Conservation (phyloP, 2,888 invertebrate genomes). For the Doris montereyensis region DNA sequence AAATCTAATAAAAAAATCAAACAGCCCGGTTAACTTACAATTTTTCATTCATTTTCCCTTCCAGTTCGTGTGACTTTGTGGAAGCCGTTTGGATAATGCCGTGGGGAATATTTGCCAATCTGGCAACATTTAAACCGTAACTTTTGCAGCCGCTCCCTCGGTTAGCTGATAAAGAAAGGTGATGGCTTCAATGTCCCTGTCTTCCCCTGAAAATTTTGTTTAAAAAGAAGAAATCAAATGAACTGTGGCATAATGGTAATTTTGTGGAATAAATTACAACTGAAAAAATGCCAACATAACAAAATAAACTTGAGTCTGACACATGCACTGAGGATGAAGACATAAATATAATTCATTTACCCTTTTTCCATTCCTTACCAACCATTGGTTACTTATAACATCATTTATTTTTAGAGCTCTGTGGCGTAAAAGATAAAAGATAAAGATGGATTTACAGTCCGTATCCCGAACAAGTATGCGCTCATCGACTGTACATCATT, state of each 20-base stretch:
- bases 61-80: conserved; percentile 53
- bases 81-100: conserved; percentile 58
- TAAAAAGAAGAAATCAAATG: too few relatives aligned
- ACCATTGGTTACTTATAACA: too few relatives aligned
- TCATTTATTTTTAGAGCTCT: too few relatives aligned
- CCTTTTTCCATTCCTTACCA: too few relatives aligned
- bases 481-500: too few relatives aligned
- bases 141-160: conserved; percentile 70
- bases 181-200: conserved; percentile 50
- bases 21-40: not conserved
- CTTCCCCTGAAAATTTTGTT: conserved; percentile 5
- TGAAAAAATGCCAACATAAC: not conserved
- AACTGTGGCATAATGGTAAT: not conserved
- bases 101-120: conserved; percentile 68
- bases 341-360: too few relatives aligned
- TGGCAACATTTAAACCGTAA: conserved; percentile 74
- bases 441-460: too few relatives aligned
- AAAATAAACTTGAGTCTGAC: not conserved
- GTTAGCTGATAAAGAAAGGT: conserved; percentile 72
- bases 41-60: not conserved
- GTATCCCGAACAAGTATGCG: too few relatives aligned
- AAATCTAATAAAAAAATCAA: not conserved
- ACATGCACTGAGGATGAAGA: too few relatives aligned
- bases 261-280: not conserved
- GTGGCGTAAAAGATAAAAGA: too few relatives aligned